Base-by-base conservation (phyloP, 2,888 invertebrate species). In the Drosophila testacea region DNA sequence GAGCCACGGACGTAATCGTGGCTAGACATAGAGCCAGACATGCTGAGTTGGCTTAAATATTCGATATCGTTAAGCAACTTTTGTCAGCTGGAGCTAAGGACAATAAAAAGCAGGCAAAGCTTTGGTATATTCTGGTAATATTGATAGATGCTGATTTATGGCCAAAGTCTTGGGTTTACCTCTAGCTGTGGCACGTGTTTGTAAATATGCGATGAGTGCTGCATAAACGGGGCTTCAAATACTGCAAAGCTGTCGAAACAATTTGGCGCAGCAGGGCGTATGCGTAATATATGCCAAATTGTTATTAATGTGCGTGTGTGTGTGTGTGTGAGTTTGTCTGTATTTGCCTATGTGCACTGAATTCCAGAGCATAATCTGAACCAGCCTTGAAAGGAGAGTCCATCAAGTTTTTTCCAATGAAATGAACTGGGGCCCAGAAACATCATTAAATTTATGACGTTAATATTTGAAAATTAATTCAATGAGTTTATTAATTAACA, bases 231-330 rank as follows among this genome's bases (percentile, higher is more conserved):
- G n/a, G 27, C 27, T 62, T 74, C 50, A 65, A 46, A 47, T 59
- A 27, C 56, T 34, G 51, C 51, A 22, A 73, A 57, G 62, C 66
- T 66, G 72, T 79, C 72, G 69, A 64, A 81, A 66, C 81, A 59
- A 79, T 79, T 83, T 73, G 64, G 68, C 83, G 22, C 83, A 83
- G 62, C 83, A 68, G 69, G 76, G 78, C 78, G 83, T 83, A 83
- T 83, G 41, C 69, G 74, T 73, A 79, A 78, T 83, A 68, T 79
- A 72, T 63, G 57, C 62, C 60, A 69, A 74, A 80, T 82, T 57
- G 48, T 67, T 76, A 67, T 71, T 71, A 48, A 76, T 75, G 67
- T 71, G 47, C 36, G 36, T 39, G 66, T 59, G 39, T 52, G 7
- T 34, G 47, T 16, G 38, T 22, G 28, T 34, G 44, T 13, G 6